phyloP scores from a whole-genome alignment of 2,113 vertebrate species.

The Microcebus lehilahytsara region DNA sequence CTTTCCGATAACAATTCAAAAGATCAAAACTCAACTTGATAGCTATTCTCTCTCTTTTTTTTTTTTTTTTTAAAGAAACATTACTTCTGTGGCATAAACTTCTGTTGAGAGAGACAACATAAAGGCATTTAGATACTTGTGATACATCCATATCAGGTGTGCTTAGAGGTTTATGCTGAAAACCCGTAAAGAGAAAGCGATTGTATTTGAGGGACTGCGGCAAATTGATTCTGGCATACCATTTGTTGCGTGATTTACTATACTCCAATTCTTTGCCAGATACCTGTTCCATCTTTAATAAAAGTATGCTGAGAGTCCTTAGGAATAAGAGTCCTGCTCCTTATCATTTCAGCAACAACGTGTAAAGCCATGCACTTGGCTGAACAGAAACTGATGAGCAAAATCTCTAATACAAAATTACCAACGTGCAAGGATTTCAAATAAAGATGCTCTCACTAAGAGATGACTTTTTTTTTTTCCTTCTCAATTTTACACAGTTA shows the following conservation, averaged over 20 bases:
- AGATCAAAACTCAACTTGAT: background rate
- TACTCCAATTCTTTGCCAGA: background rate
- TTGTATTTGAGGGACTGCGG: background rate
- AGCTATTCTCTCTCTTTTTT: background rate
- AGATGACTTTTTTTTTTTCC: background rate
- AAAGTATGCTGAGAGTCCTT: conserved; percentile 39
- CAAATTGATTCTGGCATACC: conserved; percentile 58
- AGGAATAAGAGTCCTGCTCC: background rate
- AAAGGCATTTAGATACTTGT: background rate
- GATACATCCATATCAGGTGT: background rate
- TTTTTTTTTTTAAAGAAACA: background rate
- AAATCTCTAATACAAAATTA: conserved; percentile 47
- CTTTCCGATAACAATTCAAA: background rate
- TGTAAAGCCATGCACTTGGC: background rate
- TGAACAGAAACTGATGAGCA: conserved; percentile 9
- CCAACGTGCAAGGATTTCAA: conserved; percentile 30
- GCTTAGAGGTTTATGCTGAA: background rate
- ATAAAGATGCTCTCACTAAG: background rate
- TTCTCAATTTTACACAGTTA: background rate
- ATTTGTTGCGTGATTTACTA: conserved; percentile 54
- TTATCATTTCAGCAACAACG: conserved; percentile 12
- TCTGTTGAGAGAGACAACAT: background rate
- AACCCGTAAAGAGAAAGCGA: background rate
- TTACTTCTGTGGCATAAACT: conserved; percentile 1
- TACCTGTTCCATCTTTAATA: conserved; percentile 41